Evolutionary conservation across 2,888 invertebrate species (phyloP), one percentile per base, ranked within the genome.

Genomic region (Hypselothyrea guttata): DNA sequence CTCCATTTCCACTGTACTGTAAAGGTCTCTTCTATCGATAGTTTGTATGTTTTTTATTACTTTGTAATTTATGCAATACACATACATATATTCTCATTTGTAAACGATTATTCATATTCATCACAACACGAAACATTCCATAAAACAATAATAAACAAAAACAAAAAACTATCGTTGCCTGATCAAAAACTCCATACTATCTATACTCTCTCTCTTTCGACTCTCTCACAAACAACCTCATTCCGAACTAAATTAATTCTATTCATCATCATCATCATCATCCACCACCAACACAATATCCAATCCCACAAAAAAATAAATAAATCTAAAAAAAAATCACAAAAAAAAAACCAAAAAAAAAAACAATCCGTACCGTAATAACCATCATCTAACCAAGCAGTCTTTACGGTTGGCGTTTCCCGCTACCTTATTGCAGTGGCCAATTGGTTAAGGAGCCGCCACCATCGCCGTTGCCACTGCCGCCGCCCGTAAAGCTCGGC

Each of bases 331-430:
- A 52, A n/a, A 3, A 51, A 48, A 48, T 28, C 15, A 18, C 60
- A 57, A 45, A 57, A 47, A 27, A 33, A 12, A 33, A 49, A 59
- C 15, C 42, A 33, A 56, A 51, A 55, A 48, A 13, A 11, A 44
- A 51, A 47, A 61, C 30, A 41, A 54, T n/a, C 13, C 53, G 27
- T 9, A 56, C 48, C 45, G 63, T 65, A 63, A 57, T 58, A 81
- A 72, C 63, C 67, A 73, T 61, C 68, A 83, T 81, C 77, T 89
- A 90, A 89, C 88, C 86, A 88, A 87, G 88, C 94, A 96, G 96
- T 95, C 94, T 96, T 94, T 96, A 96, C 94, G 95, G 96, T 95
- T 96, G 96, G 96, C 96, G 96, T 93, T 96, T 96, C 94, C 96
- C 96, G 93, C 95, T 96, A 94, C 96, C 96, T 93, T 96, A 96